Evolutionary conservation across 2,113 vertebrate species (phyloP), one percentile per base, ranked within the genome.

Genomic region (Lampris incognitus): DNA sequence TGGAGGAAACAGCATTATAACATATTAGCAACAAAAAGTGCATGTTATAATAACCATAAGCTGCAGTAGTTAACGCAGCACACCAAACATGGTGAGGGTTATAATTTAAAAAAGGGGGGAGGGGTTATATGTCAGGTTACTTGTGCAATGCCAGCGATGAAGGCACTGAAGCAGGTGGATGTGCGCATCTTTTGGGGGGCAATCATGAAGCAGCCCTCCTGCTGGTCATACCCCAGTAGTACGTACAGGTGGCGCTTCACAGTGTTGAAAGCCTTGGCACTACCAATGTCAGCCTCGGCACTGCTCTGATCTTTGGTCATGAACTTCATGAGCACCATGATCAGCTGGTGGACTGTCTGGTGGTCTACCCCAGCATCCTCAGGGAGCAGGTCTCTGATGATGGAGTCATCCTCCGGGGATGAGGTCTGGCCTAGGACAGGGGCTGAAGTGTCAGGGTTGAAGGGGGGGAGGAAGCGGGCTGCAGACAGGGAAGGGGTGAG

Each of bases 181-280:
- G 95, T 94, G 41, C 98, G 96, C 98, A 99, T 99, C 93, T 99
- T 99, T 85, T 98, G 97, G 10, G 98, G 98, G 0, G 98, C 97
- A 40, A 99, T 98, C 97, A 99, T 99, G 92, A 99, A 99, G 90
- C 98, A 99, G 24, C 98, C 97, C 83, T 99, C 97, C 92, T 99
- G 97, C 61, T 99, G 97, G 86, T 99, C 98, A 0, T 96, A 99
- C 66, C 98, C 97, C 6, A 99, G 95, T 76, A 99, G 87, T 65
- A 99, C 97, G 0, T 99, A 99, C 36, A 99, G 93, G 78, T 99
- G 98, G 36, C 98, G 93, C 87, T 99, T 99, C 86, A 99, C 98
- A 0, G 98, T 97, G 90, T 99, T 99, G 88, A 99, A 99, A 66
- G 98, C 98, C 90, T 99, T 99, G 10, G 98, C 98, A 0, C 97